Evolutionary conservation across 2,797 vertebrate species (phyloP).

Genomic region (Synanceia verrucosa): DNA sequence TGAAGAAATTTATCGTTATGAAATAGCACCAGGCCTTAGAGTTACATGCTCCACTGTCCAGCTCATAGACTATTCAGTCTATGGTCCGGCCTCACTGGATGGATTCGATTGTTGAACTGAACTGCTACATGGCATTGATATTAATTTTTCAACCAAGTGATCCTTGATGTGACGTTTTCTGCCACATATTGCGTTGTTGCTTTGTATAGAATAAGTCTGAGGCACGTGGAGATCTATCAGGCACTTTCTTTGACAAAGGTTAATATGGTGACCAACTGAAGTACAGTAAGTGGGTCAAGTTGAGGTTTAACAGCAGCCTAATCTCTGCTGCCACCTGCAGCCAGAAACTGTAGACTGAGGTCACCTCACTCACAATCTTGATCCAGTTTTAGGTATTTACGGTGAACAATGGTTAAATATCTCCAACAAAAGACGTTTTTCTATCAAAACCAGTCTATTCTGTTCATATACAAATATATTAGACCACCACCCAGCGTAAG

Average conservation of each 20-base stretch:
- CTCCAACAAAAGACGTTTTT: neutral
- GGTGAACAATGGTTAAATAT: neutral
- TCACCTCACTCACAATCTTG: neutral
- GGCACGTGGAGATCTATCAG: neutral
- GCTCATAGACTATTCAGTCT: too few relatives aligned
- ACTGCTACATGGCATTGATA: too few relatives aligned
- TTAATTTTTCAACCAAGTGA: neutral
- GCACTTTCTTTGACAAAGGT: neutral
- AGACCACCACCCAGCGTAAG: too few relatives aligned
- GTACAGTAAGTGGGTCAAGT: conserved; percentile 10
- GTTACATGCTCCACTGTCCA: neutral
- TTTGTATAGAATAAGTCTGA: neutral
- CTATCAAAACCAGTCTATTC: neutral
- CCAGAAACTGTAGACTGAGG: neutral
- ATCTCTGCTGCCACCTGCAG: conserved; percentile 65
- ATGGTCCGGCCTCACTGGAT: neutral
- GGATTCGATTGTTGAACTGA: neutral
- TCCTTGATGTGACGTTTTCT: neutral
- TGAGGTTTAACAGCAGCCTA: neutral
- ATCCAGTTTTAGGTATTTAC: neutral
- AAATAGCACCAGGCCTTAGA: neutral
- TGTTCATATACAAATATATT: neutral
- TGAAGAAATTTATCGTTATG: conserved; percentile 19
- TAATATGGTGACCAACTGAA: conserved; percentile 18
- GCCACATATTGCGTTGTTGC: neutral